A percentile compares a stretch with the other conserved stretches of the same genome.
These are phyloP conservation scores for Porites lobata DNA, from an alignment of 92 coral and sea anemone species.

Conservation along the genomic window DNA sequence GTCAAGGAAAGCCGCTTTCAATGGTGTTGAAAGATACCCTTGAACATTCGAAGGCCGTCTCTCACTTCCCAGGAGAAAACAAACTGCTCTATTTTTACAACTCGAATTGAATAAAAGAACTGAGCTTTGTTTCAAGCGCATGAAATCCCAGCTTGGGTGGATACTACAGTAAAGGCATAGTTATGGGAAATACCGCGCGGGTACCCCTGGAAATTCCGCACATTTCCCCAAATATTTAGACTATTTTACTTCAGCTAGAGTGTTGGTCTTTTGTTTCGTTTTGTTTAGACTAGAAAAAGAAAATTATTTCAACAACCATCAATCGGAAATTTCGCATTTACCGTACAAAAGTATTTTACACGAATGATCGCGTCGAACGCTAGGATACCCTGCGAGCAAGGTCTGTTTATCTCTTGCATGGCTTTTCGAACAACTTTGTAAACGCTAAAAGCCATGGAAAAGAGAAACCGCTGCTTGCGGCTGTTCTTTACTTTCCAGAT, in stretches of 20 bases:
- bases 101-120: background rate
- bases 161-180: background rate
- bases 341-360: no score
- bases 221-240: conserved; percentile 1
- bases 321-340: background rate
- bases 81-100: no score
- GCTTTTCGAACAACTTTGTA: no score
- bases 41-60: background rate
- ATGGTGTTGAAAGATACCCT: conserved; percentile 32
- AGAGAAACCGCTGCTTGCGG: no score
- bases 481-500: background rate
- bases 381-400: no score
- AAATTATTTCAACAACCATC: conserved; percentile 6
- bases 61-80: no score
- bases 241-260: background rate
- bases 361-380: no score
- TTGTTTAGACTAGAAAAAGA: conserved; percentile 12
- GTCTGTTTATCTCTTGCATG: no score
- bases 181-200: background rate
- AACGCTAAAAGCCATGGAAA: no score
- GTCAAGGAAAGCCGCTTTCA: background rate
- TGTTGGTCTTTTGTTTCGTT: background rate
- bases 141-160: background rate
- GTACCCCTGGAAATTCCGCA: background rate
- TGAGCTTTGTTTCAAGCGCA: no score